Evolutionary conservation across 2,113 vertebrate species (phyloP).

Genomic region (Neotoma lepida): DNA sequence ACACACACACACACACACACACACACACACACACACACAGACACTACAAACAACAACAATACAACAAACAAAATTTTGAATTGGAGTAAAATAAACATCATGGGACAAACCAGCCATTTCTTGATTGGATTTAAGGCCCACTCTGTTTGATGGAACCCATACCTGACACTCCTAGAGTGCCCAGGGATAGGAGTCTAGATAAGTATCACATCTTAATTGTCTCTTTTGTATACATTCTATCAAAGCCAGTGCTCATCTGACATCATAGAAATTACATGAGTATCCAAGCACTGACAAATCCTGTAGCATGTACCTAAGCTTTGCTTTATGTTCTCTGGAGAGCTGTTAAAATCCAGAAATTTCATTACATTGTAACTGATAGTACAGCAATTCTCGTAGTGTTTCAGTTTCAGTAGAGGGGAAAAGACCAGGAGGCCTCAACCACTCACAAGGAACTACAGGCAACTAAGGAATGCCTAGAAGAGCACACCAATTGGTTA

Average conservation of each 20-base stretch:
- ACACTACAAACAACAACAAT: not conserved
- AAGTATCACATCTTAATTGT: not conserved
- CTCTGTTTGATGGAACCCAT: not conserved
- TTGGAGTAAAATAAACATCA: not conserved
- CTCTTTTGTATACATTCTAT: not conserved
- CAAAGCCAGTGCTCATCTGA: not conserved
- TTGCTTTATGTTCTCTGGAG: not conserved
- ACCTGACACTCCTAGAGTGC: not conserved
- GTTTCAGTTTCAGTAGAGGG: not conserved
- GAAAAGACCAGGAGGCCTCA: not conserved
- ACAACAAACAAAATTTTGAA: not conserved
- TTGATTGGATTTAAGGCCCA: not conserved
- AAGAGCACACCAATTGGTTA: not conserved
- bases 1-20: not conserved
- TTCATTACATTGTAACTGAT: not conserved
- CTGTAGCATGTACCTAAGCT: not conserved
- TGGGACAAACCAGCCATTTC: not conserved
- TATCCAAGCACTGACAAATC: not conserved
- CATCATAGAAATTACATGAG: not conserved
- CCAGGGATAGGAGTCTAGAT: not conserved
- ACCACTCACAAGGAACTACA: not conserved
- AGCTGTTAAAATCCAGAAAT: not conserved
- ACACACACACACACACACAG: not conserved
- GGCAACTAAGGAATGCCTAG: not conserved
- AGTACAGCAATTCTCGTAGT: not conserved